Base-by-base conservation (phyloP, 2,797 vertebrate species). In the Pipistrellus pipistrellus region DNA sequence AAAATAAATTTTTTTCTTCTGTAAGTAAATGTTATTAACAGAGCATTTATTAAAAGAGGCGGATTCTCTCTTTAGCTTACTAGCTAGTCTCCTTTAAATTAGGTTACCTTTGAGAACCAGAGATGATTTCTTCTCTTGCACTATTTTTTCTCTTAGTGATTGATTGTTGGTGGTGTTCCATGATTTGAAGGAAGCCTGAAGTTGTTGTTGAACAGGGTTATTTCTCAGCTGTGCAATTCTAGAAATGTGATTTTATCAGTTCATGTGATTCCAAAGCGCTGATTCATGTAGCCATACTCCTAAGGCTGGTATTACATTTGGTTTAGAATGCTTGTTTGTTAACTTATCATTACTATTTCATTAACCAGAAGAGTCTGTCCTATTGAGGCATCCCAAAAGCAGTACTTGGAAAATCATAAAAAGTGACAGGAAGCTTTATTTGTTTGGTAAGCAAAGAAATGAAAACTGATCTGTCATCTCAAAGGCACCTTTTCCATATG, bases 301-400 rank as follows among this genome's bases (percentile, higher is more conserved):
- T 59, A 78, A 93, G 30, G 13, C 55, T 51, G 13, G 8, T 75
- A 66, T 88, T 85, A 71, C 41, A 64, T 85, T 88, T 91, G 12
- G 71, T 92, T 94, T 86, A 89, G 38, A 94, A 93, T 88, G 90
- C 55, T 18, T 66, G 17, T 78, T 90, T 82, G 76, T 90, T 94
- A 81, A 77, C 46, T 94, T 93, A 25, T 0, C 91, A 35, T 41
- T 55, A 76, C 27, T 77, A 8, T 77, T 91, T 90, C 14, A 23
- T 9, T 88, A 77, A 69, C 35, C 76, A 75, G 21, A 77, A 80
- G 35, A 83, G 51, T 69, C 76, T 69, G 21, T 83, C 15, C n/a
- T 83, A 10, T 77, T 84, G 12, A 35, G 46, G 1, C 41, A 82
- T 73, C 38, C 64, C 51, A 62, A 88, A 91, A 48, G 76, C 62